These are phyloP conservation scores for Eclectus roratus DNA, from an alignment of 2,113 vertebrate genomes.

Conservation along the genomic window DNA sequence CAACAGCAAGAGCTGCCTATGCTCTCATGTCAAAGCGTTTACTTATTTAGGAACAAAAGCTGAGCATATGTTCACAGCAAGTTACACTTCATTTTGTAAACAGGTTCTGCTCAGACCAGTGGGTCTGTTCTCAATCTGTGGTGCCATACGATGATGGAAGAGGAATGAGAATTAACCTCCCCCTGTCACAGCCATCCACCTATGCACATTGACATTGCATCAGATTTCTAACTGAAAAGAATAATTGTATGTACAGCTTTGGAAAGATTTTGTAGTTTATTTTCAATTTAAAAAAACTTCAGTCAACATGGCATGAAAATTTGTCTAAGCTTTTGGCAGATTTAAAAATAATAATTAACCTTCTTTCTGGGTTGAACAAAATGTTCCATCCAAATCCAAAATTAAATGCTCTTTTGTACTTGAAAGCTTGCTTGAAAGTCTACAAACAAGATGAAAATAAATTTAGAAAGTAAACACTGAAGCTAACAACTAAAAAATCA, in stretches of 20 bases:
- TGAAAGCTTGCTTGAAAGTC: not conserved
- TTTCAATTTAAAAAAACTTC: not conserved
- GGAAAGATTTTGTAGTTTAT: not conserved
- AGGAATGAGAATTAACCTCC: not conserved
- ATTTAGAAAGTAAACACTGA: not conserved
- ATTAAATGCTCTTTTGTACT: not conserved
- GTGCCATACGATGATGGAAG: not conserved
- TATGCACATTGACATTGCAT: not conserved
- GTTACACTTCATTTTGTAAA: not conserved
- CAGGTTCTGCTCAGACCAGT: not conserved
- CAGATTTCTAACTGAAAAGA: not conserved
- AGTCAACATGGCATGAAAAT: not conserved
- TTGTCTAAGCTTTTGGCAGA: not conserved
- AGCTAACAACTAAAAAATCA: not conserved
- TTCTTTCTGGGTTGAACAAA: not conserved
- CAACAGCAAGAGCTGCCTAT: not conserved
- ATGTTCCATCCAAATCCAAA: not conserved
- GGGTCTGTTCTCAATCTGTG: not conserved
- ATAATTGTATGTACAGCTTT: not conserved
- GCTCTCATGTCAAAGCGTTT: not conserved
- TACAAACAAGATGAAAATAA: not conserved
- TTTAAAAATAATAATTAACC: conserved; percentile 38
- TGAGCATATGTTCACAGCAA: not conserved
- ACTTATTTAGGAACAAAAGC: not conserved
- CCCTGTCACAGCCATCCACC: not conserved